Percentiles rank a stretch among this genome's conserved stretches.
Conservation (phyloP, 2,797 vertebrate species). For the Notolabrus celidotus region DNA sequence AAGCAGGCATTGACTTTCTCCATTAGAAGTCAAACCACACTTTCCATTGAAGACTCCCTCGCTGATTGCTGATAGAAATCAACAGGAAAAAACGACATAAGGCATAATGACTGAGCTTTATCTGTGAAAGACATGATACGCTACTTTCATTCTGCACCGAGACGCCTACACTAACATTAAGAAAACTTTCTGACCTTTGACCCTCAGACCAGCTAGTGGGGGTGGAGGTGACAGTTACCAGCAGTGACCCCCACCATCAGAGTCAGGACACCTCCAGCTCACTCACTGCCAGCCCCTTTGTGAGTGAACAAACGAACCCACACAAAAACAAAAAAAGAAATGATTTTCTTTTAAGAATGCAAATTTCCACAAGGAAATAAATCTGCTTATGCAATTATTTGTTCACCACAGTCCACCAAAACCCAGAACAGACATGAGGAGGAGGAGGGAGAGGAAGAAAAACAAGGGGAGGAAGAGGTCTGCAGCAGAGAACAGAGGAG, state of each 20-base stretch:
- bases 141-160: conserved; percentile 18
- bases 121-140: conserved; percentile 35
- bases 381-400: conserved; percentile 67
- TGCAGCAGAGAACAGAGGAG: conserved; percentile 88
- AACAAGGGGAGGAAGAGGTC: conserved; percentile 83
- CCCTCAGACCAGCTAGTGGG: conserved; percentile 89
- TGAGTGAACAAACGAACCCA: conserved; percentile 63
- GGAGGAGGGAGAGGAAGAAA: conserved; percentile 77
- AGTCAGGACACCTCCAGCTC: conserved; percentile 90
- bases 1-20: conserved; percentile 90
- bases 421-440: conserved; percentile 82
- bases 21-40: conserved; percentile 75
- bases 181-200: conserved; percentile 62
- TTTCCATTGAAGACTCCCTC: conserved; percentile 71
- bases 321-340: neutral
- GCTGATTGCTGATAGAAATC: conserved; percentile 62
- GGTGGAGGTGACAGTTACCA: conserved; percentile 89
- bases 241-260: conserved; percentile 91
- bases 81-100: conserved; percentile 44
- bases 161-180: conserved; percentile 58
- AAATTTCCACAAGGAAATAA: conserved; percentile 40
- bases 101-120: conserved; percentile 41
- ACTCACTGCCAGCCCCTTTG: conserved; percentile 90
- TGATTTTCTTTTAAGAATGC: conserved; percentile 20
- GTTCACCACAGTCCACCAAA: conserved; percentile 73